Conservation (phyloP, 1,140 invertebrate species). For the Homalodisca vitripennis region DNA sequence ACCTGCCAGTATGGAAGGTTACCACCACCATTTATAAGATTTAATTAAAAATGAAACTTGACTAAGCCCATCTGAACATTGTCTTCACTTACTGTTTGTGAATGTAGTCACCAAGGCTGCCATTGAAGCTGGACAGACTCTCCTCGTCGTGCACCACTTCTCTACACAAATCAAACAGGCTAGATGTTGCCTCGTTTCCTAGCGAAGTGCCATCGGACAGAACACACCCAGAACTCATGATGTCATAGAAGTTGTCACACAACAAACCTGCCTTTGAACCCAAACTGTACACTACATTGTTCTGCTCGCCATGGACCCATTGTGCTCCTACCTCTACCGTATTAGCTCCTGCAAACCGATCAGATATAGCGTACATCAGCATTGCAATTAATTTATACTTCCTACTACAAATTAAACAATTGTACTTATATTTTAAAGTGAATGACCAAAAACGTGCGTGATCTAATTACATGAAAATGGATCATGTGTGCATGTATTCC, state of each 20-base stretch:
- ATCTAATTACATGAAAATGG: background rate
- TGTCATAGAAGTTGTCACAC: slow-evolving; percentile 30
- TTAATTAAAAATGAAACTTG: background rate
- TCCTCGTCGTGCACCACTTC: slow-evolving; percentile 43
- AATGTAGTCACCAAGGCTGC: slow-evolving; percentile 52
- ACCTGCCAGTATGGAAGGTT: no score
- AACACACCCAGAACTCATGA: slow-evolving; percentile 42
- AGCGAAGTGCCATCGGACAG: slow-evolving; percentile 46
- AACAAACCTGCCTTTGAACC: slow-evolving; percentile 54
- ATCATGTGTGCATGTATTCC: background rate
- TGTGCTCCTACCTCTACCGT: slow-evolving; percentile 77
- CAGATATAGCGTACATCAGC: no score
- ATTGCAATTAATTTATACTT: background rate
- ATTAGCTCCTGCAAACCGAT: slow-evolving; percentile 46
- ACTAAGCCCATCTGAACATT: background rate
- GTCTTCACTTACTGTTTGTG: slow-evolving; percentile 45
- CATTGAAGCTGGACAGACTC: slow-evolving; percentile 46
- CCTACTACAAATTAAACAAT: background rate
- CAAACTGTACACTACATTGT: slow-evolving; percentile 65
- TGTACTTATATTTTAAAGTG: background rate
- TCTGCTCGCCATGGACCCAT: slow-evolving; percentile 78
- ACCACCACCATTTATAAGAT: no score
- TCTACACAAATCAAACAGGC: slow-evolving; percentile 44
- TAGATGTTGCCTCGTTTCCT: slow-evolving; percentile 43
- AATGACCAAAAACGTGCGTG: background rate